Evolutionary conservation across 2,113 vertebrate genomes (phyloP).

Genomic region (Sceloporus undulatus): DNA sequence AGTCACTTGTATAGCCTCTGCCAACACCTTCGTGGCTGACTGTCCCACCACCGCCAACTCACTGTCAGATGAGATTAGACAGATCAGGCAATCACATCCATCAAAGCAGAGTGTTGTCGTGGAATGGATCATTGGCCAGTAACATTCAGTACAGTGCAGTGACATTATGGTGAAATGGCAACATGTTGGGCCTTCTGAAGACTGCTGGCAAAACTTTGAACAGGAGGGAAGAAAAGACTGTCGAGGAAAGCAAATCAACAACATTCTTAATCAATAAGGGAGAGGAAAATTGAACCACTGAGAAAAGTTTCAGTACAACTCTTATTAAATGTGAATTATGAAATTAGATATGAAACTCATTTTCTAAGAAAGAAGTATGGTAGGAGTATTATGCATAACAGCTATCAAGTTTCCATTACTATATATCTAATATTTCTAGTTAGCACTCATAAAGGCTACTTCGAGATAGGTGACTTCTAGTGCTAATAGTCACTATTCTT

Average conservation of each 20-base stretch:
- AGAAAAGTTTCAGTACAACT: background rate
- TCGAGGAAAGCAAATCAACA: conserved; percentile 2
- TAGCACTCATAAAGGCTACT: background rate
- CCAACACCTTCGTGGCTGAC: conserved; percentile 23
- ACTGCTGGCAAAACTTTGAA: conserved; percentile 27
- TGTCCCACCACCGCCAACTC: conserved; percentile 25
- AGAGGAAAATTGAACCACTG: background rate
- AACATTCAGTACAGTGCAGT: background rate
- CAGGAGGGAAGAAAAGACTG: background rate
- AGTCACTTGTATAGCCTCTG: conserved; percentile 24
- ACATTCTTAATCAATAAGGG: background rate
- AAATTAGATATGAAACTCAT: conserved; percentile 12
- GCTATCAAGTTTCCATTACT: background rate
- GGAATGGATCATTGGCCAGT: conserved; percentile 15
- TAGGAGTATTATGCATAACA: background rate
- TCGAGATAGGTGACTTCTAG: background rate
- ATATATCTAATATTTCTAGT: background rate
- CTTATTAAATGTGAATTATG: background rate
- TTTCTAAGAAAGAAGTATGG: background rate
- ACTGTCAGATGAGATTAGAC: conserved; percentile 34
- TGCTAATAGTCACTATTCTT: background rate
- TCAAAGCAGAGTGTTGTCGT: conserved; percentile 37
- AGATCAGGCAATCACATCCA: conserved; percentile 26
- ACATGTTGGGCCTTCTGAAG: conserved; percentile 19
- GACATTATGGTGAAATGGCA: conserved; percentile 7